Percentiles rank a stretch among this genome's conserved stretches.
phyloP scores from a whole-genome alignment of 2,888 invertebrate genomes.

The Drosophila leonis region DNA sequence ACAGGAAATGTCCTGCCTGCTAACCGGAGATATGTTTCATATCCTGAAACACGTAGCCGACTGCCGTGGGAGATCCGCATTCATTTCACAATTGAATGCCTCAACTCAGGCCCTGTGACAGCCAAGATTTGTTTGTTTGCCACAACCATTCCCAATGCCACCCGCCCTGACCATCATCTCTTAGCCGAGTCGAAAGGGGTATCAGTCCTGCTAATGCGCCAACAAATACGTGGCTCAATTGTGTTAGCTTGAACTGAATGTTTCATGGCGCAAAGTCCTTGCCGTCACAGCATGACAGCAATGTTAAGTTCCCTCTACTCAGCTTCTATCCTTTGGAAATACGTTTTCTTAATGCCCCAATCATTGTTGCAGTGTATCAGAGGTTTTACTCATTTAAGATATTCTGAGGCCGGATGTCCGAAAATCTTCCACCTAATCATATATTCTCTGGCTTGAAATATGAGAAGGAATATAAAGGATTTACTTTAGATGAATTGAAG shows the following conservation, averaged over 20 bases:
- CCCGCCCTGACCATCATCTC: conserved; percentile 15
- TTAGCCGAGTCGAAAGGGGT: conserved; percentile 49
- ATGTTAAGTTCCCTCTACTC: conserved; percentile 5
- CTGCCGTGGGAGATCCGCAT: conserved; percentile 50
- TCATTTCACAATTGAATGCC: conserved; percentile 66
- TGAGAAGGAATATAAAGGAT: not conserved
- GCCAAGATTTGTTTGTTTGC: conserved; percentile 72
- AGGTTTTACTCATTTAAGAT: not conserved
- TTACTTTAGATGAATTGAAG: not conserved
- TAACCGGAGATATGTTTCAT: conserved; percentile 85
- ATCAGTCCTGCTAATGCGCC: conserved; percentile 36
- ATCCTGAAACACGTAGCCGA: conserved; percentile 74
- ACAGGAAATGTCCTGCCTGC: conserved; percentile 85
- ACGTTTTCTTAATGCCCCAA: not conserved
- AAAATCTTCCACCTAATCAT: not conserved
- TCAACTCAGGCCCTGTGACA: conserved; percentile 63
- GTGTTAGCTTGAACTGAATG: conserved; percentile 50
- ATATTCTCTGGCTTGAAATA: not conserved
- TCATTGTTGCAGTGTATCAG: not conserved
- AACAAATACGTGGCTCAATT: conserved; percentile 32
- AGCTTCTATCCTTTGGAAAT: not conserved
- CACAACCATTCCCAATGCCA: not conserved
- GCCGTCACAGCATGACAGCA: conserved; percentile 53
- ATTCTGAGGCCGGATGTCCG: not conserved
- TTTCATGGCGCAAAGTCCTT: conserved; percentile 34